A percentile compares a stretch with the other conserved stretches of the same genome.
Evolutionary conservation across 2,113 vertebrate species (phyloP).

Genomic region (Bagarius yarrelli): DNA sequence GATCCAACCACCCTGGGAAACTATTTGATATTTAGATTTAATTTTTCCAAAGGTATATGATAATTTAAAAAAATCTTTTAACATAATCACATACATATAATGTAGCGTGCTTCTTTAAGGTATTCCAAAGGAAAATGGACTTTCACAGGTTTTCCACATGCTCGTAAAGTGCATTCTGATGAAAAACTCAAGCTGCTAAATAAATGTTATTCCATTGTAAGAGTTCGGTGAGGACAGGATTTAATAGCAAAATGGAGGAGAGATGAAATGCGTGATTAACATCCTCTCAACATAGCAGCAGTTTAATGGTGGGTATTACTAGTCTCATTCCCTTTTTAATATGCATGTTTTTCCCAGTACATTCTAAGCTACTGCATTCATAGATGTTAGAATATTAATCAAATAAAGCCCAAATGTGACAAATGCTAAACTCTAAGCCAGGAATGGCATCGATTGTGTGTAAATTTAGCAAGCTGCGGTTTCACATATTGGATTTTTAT

Average conservation of each 20-base stretch:
- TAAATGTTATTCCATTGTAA: not conserved
- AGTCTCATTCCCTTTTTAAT: not conserved
- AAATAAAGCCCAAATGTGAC: not conserved
- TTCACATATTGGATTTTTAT: constrained; percentile 15
- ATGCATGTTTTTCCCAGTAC: not conserved
- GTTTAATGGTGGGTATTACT: not conserved
- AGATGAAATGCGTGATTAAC: constrained; percentile 3
- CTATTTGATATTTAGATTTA: no score
- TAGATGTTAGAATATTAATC: not conserved
- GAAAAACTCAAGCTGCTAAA: no score
- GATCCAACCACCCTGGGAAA: no score
- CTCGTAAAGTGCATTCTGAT: no score
- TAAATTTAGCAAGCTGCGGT: constrained; percentile 23
- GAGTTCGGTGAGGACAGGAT: not conserved
- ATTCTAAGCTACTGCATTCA: not conserved
- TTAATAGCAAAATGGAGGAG: not conserved
- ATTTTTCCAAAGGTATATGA: no score
- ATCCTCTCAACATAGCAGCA: not conserved
- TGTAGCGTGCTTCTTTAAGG: not conserved
- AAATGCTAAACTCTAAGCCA: constrained; percentile 1
- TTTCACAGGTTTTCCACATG: not conserved
- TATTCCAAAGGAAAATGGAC: not conserved
- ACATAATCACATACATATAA: not conserved
- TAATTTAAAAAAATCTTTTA: not conserved
- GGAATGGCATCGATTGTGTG: not conserved